phyloP scores from a whole-genome alignment of 2,113 vertebrate species.

The Anhinga anhinga region DNA sequence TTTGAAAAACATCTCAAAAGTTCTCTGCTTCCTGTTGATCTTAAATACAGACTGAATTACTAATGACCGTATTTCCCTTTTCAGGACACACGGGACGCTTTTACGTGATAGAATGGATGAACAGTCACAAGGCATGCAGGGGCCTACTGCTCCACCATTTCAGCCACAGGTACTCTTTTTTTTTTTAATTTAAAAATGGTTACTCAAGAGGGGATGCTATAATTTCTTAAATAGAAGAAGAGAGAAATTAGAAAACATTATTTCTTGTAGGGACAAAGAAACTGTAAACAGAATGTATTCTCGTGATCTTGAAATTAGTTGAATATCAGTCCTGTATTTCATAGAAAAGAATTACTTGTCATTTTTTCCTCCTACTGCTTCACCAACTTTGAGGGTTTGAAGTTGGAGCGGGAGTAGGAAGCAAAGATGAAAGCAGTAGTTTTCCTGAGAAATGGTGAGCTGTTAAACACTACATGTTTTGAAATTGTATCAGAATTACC shows the following conservation, averaged over 20 bases:
- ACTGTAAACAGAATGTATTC: neutral
- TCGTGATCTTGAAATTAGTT: neutral
- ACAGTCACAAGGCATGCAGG: constrained; percentile 88
- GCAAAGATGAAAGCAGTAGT: neutral
- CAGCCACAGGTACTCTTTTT: constrained; percentile 85
- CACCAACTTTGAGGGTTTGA: neutral
- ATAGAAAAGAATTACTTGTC: neutral
- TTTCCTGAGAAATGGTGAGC: neutral
- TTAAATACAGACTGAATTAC: neutral
- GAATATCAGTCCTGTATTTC: neutral
- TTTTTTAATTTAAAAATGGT: neutral
- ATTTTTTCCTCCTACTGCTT: neutral
- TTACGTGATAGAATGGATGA: constrained; percentile 84
- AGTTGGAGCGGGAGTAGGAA: neutral
- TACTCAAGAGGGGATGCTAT: neutral
- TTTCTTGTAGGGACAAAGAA: neutral
- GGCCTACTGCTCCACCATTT: constrained; percentile 81
- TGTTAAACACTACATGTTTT: neutral
- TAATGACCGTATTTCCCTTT: constrained; percentile 31
- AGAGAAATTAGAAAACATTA: neutral
- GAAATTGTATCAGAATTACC: neutral
- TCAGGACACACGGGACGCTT: constrained; percentile 74
- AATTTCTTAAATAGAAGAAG: neutral
- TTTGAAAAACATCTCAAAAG: neutral
- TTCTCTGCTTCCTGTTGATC: neutral